A percentile compares a stretch with the other conserved stretches of the same genome.
Conservation (phyloP, 1,140 invertebrate genomes). For the Maniola jurtina region DNA sequence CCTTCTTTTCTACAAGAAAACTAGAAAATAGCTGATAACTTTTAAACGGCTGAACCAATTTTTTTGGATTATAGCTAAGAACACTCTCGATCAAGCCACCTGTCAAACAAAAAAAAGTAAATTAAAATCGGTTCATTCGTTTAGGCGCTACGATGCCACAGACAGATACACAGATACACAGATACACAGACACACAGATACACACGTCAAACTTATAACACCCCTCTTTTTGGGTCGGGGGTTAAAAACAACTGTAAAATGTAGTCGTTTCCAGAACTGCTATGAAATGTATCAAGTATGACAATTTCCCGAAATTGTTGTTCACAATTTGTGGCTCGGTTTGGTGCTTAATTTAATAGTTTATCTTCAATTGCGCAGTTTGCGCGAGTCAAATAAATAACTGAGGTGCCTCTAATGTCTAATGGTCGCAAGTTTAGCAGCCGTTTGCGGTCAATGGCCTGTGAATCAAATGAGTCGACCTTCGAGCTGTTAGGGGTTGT, state of each 20-base stretch:
- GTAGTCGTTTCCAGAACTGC: conserved; percentile 16
- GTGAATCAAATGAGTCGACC: conserved; percentile 30
- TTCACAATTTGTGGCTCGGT: conserved; percentile 55
- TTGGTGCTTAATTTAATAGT: conserved; percentile 64
- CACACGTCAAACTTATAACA: no score
- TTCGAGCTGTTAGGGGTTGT: conserved; percentile 16
- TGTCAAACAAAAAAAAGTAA: no score
- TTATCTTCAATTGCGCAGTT: conserved; percentile 58
- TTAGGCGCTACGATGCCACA: no score
- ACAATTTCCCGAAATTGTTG: conserved; percentile 53
- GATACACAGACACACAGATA: no score
- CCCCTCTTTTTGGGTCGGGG: no score
- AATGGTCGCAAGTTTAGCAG: conserved; percentile 37
- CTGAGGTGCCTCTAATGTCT: conserved; percentile 43
- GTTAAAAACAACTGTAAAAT: neutral
- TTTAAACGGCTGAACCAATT: no score
- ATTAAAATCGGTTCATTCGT: no score
- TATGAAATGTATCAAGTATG: conserved; percentile 29
- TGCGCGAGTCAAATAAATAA: conserved; percentile 44
- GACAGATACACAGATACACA: no score
- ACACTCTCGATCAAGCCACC: no score
- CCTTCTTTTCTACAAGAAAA: no score
- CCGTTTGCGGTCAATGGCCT: conserved; percentile 38
- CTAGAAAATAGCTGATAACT: no score
- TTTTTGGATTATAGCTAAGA: no score